Conservation (phyloP, 1,140 invertebrate genomes). For the Eueides isabella region DNA sequence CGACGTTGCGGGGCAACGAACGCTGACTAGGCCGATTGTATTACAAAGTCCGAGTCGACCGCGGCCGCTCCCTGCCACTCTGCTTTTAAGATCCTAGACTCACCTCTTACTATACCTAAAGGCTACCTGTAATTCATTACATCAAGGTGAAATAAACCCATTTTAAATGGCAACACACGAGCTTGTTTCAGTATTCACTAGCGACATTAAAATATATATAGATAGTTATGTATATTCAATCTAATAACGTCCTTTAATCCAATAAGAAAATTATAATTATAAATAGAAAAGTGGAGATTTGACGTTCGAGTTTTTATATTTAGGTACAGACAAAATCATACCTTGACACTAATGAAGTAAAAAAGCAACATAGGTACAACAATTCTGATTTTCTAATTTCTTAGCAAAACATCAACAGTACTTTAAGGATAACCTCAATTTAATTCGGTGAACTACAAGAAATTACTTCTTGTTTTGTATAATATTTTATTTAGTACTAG, state of each 20-base stretch:
- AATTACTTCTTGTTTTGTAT: too few species aligned
- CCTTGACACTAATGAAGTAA: conserved; percentile 10
- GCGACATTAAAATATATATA: background rate
- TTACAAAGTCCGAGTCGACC: conserved; percentile 77
- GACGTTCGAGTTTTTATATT: background rate
- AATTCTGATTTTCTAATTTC: background rate
- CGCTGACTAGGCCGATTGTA: conserved; percentile 81
- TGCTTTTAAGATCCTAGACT: conserved; percentile 75
- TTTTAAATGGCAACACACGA: conserved; percentile 40
- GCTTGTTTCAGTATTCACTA: background rate
- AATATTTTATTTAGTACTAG: too few species aligned
- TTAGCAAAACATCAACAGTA: conserved; percentile 5
- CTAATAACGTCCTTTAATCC: background rate
- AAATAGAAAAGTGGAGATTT: background rate
- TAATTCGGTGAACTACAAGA: too few species aligned
- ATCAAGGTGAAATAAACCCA: conserved; percentile 72
- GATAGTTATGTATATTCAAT: background rate
- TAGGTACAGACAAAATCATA: conserved; percentile 1
- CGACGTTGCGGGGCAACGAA: conserved; percentile 72
- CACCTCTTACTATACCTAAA: conserved; percentile 73
- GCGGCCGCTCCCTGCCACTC: conserved; percentile 74
- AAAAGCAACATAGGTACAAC: background rate
- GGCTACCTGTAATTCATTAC: conserved; percentile 66
- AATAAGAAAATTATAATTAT: background rate
- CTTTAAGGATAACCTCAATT: background rate